Conservation (phyloP, 2,113 vertebrate genomes). For the Lampris incognitus region DNA sequence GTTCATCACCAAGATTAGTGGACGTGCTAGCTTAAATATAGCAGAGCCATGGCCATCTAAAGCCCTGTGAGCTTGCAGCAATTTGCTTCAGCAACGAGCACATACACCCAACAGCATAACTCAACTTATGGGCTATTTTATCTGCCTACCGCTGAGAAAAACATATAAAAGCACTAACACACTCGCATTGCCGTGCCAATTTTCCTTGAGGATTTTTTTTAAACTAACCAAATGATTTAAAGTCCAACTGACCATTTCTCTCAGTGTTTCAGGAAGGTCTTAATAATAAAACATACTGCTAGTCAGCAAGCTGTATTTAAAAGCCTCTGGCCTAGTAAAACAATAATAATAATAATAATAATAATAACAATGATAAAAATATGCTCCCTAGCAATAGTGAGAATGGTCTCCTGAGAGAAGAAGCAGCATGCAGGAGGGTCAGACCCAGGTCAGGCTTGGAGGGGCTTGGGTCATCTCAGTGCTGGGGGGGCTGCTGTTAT, state of each 20-base stretch:
- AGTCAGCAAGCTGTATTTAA: conserved; percentile 24
- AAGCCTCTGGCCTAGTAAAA: conserved; percentile 21
- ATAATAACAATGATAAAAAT: not conserved
- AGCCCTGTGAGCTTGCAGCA: not conserved
- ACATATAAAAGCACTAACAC: not conserved
- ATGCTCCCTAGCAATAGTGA: conserved; percentile 38
- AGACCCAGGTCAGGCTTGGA: conserved; percentile 37
- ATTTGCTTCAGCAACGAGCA: not conserved
- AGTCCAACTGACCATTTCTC: conserved; percentile 10
- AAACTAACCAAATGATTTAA: conserved; percentile 13
- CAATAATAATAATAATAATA: too few species aligned
- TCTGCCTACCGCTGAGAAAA: not conserved
- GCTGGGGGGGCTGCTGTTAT: conserved; percentile 40
- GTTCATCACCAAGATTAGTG: not conserved
- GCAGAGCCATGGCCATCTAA: not conserved
- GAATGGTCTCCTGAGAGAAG: conserved; percentile 28
- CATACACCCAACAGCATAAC: not conserved
- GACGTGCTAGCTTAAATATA: not conserved
- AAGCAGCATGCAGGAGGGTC: conserved; percentile 30
- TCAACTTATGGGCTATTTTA: too few species aligned
- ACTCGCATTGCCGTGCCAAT: not conserved
- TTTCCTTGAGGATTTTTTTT: not conserved
- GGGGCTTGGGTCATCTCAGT: conserved; percentile 52
- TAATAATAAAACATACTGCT: conserved; percentile 24
- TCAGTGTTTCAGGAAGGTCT: conserved; percentile 14